Base-by-base conservation (phyloP, 2,113 vertebrate species). In the Neogobius melanostomus region DNA sequence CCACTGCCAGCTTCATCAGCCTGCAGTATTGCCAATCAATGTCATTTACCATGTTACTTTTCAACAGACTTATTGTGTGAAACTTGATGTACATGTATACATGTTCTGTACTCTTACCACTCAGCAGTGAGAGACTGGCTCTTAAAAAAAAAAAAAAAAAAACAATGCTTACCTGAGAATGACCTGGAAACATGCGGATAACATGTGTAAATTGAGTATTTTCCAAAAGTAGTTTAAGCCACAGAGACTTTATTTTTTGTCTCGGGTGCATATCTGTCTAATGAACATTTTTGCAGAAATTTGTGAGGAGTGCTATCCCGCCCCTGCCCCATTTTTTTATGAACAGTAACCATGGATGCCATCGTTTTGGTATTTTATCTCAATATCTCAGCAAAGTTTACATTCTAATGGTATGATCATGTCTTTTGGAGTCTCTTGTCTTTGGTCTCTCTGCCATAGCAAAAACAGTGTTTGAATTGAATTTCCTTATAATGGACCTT, bases 381-480 rank as follows among this genome's bases (percentile, higher is more conserved):
- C 54, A 79, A 70, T 56, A 56, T 74, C 79, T 91, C 76, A 77
- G 88, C 87, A 84, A 91, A 85, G 87, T 92, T 93, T 92, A 91
- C 91, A 89, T 90, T 82, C 79, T 84, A 69, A 89, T 71, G 80
- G 90, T 75, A 76, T 84, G 82, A 75, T 84, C 82, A 83, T 64
- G 75, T 90, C 79, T 83, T 75, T 77, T 76, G 83, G 86, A 76
- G 81, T 75, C 75, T 87, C 65, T 79, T 83, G 81, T 87, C 84
- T 87, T 75, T 6, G 28, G 36, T 89, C 79, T 85, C 80, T 82
- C 74, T 74, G 77, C 77, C 83, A 82, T 75, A 72, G 85, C 81
- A 88, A 81, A 86, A 87, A 81, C 85, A 86, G 89, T 91, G 85
- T 93, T 90, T 91, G 80, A 87, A 90, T 90, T 87, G 85, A 36